phyloP scores from a whole-genome alignment of 53 echinoderm and acorn worm species.

The Pentamera pediparva region DNA sequence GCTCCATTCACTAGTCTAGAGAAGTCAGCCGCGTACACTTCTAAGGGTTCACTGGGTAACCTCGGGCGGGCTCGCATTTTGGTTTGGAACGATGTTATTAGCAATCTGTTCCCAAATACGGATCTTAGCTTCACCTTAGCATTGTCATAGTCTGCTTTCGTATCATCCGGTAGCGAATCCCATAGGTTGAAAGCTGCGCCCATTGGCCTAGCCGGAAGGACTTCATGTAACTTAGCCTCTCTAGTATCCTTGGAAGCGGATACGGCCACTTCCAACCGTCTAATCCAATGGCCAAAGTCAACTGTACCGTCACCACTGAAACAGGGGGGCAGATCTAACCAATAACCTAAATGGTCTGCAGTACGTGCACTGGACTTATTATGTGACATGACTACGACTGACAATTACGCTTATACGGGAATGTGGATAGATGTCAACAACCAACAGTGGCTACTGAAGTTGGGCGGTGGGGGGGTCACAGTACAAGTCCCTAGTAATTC shows the following conservation, averaged over 20 bases:
- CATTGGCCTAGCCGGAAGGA: conserved; percentile 7
- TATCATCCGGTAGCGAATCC: conserved; percentile 10
- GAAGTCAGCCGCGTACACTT: conserved; percentile 29
- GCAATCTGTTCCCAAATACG: too few relatives aligned
- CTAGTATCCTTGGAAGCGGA: not conserved
- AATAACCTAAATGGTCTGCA: too few relatives aligned
- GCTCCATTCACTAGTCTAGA: conserved; percentile 6
- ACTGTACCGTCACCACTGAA: conserved; percentile 26
- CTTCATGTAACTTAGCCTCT: not conserved
- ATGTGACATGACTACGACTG: too few relatives aligned
- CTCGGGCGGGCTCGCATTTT: conserved; percentile 7
- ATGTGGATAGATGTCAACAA: too few relatives aligned
- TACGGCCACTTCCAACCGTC: conserved; percentile 33
- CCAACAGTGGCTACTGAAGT: too few relatives aligned
- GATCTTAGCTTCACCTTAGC: not conserved
- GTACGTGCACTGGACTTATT: too few relatives aligned
- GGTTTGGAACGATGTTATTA: not conserved
- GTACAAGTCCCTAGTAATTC: too few relatives aligned
- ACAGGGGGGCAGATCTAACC: conserved; percentile 14
- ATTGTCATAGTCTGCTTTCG: not conserved
- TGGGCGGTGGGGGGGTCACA: too few relatives aligned
- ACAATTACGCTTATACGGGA: too few relatives aligned
- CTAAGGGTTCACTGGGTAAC: conserved; percentile 7
- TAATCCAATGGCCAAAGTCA: conserved; percentile 22
- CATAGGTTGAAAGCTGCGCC: conserved; percentile 34